phyloP scores from a whole-genome alignment of 2,888 invertebrate genomes.

The Spilosoma lubricipeda region DNA sequence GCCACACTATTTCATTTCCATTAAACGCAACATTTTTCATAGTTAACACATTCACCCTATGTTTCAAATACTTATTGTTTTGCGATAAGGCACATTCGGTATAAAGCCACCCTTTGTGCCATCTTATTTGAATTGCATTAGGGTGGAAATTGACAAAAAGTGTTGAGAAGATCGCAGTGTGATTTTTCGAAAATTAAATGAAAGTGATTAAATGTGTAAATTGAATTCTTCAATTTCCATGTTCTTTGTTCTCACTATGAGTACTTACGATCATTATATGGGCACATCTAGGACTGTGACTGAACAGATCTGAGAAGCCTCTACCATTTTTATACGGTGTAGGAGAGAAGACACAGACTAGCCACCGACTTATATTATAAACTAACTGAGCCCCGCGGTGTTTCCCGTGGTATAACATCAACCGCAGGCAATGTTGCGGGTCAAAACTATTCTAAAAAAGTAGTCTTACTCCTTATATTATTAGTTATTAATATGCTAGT shows the following conservation, averaged over 20 bases:
- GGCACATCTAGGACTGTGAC: not conserved
- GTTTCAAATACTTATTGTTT: slow-evolving; percentile 45
- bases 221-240: not conserved
- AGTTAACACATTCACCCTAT: slow-evolving; percentile 56
- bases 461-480: too few relatives aligned
- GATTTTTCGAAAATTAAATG: slow-evolving; percentile 27
- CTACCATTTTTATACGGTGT: too few relatives aligned
- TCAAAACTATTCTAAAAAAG: too few relatives aligned
- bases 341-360: too few relatives aligned
- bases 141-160: slow-evolving; percentile 42
- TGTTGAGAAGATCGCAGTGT: slow-evolving; percentile 32
- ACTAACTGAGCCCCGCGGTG: too few relatives aligned
- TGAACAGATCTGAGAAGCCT: too few relatives aligned
- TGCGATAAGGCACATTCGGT: slow-evolving; percentile 46
- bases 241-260: not conserved
- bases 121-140: slow-evolving; percentile 48
- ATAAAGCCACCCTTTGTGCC: slow-evolving; percentile 42
- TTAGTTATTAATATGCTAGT: too few relatives aligned
- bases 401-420: too few relatives aligned
- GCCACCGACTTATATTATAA: too few relatives aligned
- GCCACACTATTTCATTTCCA: slow-evolving; percentile 47
- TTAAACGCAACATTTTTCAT: slow-evolving; percentile 53
- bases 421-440: too few relatives aligned
- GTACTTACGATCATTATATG: not conserved
- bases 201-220: not conserved